Conservation (phyloP, 1,140 invertebrate genomes). For the Eueides isabella region DNA sequence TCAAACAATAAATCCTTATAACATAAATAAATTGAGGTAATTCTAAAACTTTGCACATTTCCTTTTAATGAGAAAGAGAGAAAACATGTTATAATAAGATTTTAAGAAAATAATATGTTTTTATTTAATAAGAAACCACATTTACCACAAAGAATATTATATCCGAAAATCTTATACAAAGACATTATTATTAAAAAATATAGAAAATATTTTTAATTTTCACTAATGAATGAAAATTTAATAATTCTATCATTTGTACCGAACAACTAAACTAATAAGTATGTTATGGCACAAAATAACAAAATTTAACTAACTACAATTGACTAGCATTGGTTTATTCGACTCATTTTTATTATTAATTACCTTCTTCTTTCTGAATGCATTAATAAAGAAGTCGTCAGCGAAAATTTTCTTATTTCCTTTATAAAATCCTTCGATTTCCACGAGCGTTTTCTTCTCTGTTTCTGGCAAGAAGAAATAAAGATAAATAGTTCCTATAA, state of each 20-base stretch:
- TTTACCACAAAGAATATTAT: too few relatives aligned
- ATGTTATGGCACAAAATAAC: conserved; percentile 7
- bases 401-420: conserved; percentile 69
- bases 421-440: conserved; percentile 84
- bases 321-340: conserved; percentile 67
- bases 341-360: conserved; percentile 41
- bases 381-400: conserved; percentile 70
- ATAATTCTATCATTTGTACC: neutral
- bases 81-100: neutral
- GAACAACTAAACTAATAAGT: neutral
- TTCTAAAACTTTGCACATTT: neutral
- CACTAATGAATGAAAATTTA: neutral
- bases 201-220: neutral
- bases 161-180: too few relatives aligned
- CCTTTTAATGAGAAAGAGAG: neutral
- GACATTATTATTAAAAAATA: too few relatives aligned
- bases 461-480: conserved; percentile 90
- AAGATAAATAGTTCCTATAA: conserved; percentile 84
- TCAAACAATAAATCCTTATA: neutral
- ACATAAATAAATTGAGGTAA: neutral
- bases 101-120: neutral
- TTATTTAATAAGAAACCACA: neutral
- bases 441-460: conserved; percentile 87
- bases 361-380: conserved; percentile 59
- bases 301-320: conserved; percentile 21